Base-by-base conservation (phyloP, 1,140 invertebrate species). In the Archegozetes longisetosus region DNA sequence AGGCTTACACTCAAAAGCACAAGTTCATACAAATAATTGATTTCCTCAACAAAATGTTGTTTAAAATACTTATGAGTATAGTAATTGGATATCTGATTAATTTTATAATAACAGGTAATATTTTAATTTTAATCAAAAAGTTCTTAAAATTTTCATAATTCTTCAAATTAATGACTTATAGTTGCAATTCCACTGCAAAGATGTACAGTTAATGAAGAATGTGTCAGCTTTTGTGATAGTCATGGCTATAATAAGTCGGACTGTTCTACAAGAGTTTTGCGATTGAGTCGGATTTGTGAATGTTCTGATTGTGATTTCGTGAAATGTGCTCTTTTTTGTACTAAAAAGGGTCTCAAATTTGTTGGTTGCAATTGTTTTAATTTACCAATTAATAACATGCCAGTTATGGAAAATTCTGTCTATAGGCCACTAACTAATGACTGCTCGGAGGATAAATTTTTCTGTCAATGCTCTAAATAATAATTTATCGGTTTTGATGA, bases 271-370 rank as follows among this genome's bases (percentile, higher is more conserved):
- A 20, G 47, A 32, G 12, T 51, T 9, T 40, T 58, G 13, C 48
- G 57, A 17, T 22, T 58, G 29, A 58, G 25, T 51, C 57, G 57
- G 14, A 9, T 58, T 23, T 58, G 57, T 46, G 57, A 58, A 25
- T 58, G 57, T 51, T 51, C 26, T 46, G 57, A 58, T 2, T 58
- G 57, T 51, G 57, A 58, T 27, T 58, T 58, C 50, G 57, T 58
- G n/a, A 23, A 49, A n/a, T 58, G 57, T 51, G 57, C 57, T 13
- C 48, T 12, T 12, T 58, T 49, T 40, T 58, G 57, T 46, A 58
- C 57, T n/a, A 58, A 58, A 53, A 6, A 26, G 6, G 26, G 50
- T 51, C 47, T 58, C 17, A 58, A 58, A 24, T 58, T 58, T 32
- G 48, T 58, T 28, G 57, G 57, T 13, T 58, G 57, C 23, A 58